Conservation (phyloP, 2,888 invertebrate species). For the Unio delphinus region DNA sequence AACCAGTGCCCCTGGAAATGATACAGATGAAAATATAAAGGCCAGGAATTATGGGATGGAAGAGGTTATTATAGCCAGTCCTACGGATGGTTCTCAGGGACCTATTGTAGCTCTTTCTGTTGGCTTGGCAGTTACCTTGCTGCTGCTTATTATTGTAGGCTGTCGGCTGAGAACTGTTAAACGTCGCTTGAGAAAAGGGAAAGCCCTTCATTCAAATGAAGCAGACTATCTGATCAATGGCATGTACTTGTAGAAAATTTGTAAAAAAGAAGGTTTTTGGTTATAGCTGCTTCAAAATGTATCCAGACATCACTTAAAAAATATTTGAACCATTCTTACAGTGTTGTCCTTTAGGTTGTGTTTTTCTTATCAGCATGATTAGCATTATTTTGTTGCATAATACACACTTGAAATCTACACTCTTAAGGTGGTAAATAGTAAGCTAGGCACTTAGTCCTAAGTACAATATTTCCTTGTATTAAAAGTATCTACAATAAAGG, state of each 20-base stretch:
- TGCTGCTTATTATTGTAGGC: slow-evolving; percentile 85
- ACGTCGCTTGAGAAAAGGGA: slow-evolving; percentile 81
- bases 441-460: no score
- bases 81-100: slow-evolving; percentile 53
- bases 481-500: no score
- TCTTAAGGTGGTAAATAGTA: no score
- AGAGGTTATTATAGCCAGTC: slow-evolving; percentile 34
- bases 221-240: slow-evolving; percentile 98
- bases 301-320: background rate
- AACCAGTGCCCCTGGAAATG: no score
- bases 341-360: no score
- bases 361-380: no score
- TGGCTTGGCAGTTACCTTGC: slow-evolving; percentile 85
- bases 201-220: slow-evolving; percentile 89
- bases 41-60: no score
- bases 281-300: background rate
- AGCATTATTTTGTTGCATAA: no score
- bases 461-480: no score
- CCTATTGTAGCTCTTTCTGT: slow-evolving; percentile 68
- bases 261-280: background rate
- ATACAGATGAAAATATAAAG: no score
- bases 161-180: slow-evolving; percentile 85
- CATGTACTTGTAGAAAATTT: slow-evolving; percentile 86
- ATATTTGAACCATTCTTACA: background rate
- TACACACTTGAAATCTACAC: no score